Base-by-base conservation (phyloP, 2,113 vertebrate species). In the Centropristis striata region DNA sequence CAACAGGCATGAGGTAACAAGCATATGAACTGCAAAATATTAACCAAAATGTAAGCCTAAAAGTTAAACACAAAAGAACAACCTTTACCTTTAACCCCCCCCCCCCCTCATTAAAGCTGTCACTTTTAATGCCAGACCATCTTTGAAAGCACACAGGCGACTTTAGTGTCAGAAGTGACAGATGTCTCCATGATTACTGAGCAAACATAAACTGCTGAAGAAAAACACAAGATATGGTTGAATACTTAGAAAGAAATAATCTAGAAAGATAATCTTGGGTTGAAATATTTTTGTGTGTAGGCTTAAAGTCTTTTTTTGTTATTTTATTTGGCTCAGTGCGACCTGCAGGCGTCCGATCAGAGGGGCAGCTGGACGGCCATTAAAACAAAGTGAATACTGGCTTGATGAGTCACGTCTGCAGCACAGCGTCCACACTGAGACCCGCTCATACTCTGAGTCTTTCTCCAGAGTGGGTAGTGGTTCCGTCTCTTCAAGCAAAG, bases 321-420 rank as follows among this genome's bases (percentile, higher is more conserved):
- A 44, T 0, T 36, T 2, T 58, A 44, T 0, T 36, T 2, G 55
- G 11, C 39, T 50, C 89, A 99, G 98, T 86, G 98, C 96, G 42
- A 97, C 96, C 83, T 98, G 98, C 90, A 96, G 98, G 88, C 96
- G 94, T 89, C 98, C 98, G 13, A 99, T 99, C 88, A 95, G 96
- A 88, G 98, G 98, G 60, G 98, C 98, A 71, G 97, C 97, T 13
- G 97, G 97, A 41, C 95, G 97, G 32, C 97, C 98, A 1, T 46
- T 97, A 51, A 97, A 96, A 83, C 88, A 91, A 55, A 95, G 94
- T 83, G 96, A 97, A 80, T 98, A 97, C 93, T 96, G 95, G 92
- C 83, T 97, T 87, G 96, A 98, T 32, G 97, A 98, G 65, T 89
- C 92, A 41, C 85, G 84, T 7, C 28, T 93, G 36, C 82, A 91